Conservation (phyloP, 2,888 invertebrate genomes). For the Apamea sordens region DNA sequence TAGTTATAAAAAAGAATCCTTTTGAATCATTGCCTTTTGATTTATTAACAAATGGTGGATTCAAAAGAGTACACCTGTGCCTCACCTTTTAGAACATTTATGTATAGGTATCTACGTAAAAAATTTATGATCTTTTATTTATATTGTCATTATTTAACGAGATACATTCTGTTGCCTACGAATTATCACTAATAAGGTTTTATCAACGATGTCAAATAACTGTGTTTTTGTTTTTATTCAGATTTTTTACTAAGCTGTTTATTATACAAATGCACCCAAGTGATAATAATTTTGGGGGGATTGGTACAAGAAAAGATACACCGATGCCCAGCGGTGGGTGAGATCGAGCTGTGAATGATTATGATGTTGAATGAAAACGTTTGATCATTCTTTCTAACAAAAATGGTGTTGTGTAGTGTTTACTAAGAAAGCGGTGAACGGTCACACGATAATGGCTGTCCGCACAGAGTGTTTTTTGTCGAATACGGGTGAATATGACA, state of each 20-base stretch:
- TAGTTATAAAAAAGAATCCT: neutral
- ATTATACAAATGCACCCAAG: neutral
- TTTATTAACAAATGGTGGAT: conserved; percentile 1
- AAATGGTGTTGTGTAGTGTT: too few relatives aligned
- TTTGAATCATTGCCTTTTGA: neutral
- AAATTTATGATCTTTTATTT: conserved; percentile 35
- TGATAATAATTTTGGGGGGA: too few relatives aligned
- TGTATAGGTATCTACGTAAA: neutral
- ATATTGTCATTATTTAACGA: conserved; percentile 17
- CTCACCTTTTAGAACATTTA: neutral
- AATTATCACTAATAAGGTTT: conserved; percentile 11
- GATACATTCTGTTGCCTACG: neutral
- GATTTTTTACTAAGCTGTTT: neutral
- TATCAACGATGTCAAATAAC: neutral
- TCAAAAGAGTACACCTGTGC: conserved; percentile 18
- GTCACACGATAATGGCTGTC: too few relatives aligned
- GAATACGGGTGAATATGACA: too few relatives aligned
- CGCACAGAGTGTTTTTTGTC: too few relatives aligned
- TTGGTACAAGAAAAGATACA: too few relatives aligned
- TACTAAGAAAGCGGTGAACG: too few relatives aligned
- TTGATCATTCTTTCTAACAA: too few relatives aligned
- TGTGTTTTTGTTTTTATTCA: neutral
- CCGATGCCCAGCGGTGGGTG: too few relatives aligned
- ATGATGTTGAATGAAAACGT: too few relatives aligned
- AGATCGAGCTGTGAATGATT: too few relatives aligned